phyloP scores from a whole-genome alignment of 2,797 vertebrate genomes.

The Eidolon dupreanum region DNA sequence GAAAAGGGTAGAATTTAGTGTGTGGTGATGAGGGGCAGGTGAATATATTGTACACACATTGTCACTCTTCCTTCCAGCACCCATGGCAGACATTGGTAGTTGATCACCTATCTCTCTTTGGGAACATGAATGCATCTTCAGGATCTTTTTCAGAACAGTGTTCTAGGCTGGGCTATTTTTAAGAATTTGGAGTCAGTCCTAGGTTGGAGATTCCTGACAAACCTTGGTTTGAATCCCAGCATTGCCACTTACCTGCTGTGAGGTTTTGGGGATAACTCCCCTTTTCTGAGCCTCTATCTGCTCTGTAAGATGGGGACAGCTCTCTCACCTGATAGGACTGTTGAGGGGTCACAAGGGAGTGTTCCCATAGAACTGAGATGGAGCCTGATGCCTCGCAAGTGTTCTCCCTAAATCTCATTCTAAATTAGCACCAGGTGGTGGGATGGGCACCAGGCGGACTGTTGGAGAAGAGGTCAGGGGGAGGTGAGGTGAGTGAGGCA shows the following conservation, averaged over 20 bases:
- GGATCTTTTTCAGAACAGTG: background rate
- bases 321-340: background rate
- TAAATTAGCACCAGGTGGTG: background rate
- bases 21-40: background rate
- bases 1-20: background rate
- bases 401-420: background rate
- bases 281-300: background rate
- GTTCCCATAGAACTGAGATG: background rate
- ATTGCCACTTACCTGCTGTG: background rate
- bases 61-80: fast-evolving
- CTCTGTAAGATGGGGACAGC: background rate
- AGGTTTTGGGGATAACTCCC: background rate
- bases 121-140: background rate
- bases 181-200: background rate
- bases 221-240: background rate
- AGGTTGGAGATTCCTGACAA: background rate
- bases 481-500: background rate
- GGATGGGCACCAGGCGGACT: no score
- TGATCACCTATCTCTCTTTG: background rate
- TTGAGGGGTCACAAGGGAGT: background rate
- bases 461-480: background rate
- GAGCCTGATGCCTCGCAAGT: background rate
- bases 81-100: background rate
- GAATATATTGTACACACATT: fast-evolving
- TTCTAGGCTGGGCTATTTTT: background rate